Percentiles rank a stretch among this genome's conserved stretches.
These are phyloP conservation scores for Tetranychus truncatus DNA, from an alignment of 2,888 invertebrate species.

Conservation along the genomic window DNA sequence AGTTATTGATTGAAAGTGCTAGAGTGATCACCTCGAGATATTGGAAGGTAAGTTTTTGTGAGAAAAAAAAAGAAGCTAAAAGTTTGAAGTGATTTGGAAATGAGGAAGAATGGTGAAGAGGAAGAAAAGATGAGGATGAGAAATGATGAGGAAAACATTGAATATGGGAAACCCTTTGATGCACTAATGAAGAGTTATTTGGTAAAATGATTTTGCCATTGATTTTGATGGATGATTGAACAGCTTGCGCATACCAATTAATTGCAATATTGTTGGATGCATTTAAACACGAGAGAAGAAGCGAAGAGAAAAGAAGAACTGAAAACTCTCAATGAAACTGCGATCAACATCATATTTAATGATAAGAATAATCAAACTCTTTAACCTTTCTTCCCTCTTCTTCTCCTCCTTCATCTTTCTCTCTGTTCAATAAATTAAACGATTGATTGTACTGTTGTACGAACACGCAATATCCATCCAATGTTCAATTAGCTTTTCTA, in stretches of 20 bases:
- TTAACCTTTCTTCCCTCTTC: too few species aligned
- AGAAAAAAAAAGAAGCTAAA: background rate
- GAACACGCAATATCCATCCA: too few species aligned
- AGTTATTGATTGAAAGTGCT: background rate
- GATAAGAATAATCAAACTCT: too few species aligned
- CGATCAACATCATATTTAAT: too few species aligned
- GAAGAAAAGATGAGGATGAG: background rate
- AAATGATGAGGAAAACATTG: background rate
- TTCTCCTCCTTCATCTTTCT: too few species aligned
- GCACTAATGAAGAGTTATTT: background rate
- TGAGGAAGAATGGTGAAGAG: background rate
- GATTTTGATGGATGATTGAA: constrained; percentile 3
- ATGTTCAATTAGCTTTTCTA: too few species aligned
- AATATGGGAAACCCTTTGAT: background rate
- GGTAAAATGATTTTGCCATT: constrained; percentile 8
- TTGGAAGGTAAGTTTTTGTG: background rate
- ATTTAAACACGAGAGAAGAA: background rate
- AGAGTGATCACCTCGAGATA: background rate
- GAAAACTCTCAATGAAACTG: too few species aligned
- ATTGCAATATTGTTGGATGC: background rate
- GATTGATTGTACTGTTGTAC: too few species aligned
- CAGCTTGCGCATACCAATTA: constrained; percentile 1
- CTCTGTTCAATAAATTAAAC: too few species aligned
- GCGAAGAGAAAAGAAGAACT: background rate
- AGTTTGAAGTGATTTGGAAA: background rate